Evolutionary conservation across 2,113 vertebrate genomes (phyloP).

Genomic region (Hippocampus abdominalis): DNA sequence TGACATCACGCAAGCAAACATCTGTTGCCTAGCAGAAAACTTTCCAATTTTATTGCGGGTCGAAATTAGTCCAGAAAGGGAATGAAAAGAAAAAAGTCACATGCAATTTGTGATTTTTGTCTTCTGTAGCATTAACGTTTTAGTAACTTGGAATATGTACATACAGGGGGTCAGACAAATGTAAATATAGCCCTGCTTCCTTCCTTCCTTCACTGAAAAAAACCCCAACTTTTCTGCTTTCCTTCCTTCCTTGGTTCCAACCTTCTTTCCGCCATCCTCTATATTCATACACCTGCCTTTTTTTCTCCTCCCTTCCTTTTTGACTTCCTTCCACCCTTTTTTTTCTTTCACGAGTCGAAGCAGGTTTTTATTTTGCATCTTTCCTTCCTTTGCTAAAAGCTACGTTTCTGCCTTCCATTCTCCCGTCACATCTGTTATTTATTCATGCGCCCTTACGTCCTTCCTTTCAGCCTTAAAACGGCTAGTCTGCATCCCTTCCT

Average conservation of each 20-base stretch:
- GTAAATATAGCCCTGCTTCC: not conserved
- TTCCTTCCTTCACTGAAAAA: not conserved
- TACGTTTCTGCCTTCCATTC: not conserved
- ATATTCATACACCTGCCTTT: too few species aligned
- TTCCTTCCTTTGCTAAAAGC: not conserved
- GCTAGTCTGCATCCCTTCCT: not conserved
- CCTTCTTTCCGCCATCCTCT: too few species aligned
- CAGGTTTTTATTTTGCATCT: not conserved
- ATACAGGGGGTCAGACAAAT: not conserved
- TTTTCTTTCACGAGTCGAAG: too few species aligned
- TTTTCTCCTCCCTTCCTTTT: too few species aligned
- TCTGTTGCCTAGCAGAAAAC: slow-evolving; percentile 35
- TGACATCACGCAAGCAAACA: slow-evolving; percentile 36
- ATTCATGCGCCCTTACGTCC: not conserved
- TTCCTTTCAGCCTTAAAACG: not conserved
- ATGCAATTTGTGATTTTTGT: slow-evolving; percentile 20
- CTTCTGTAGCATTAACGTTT: not conserved
- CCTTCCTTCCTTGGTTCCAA: too few species aligned
- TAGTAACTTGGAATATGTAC: not conserved
- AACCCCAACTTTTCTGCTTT: too few species aligned
- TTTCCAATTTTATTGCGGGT: slow-evolving; percentile 37
- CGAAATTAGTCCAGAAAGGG: slow-evolving; percentile 24
- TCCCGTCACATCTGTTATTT: not conserved
- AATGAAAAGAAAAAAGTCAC: slow-evolving; percentile 15
- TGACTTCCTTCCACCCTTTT: too few species aligned